Base-by-base conservation (phyloP, 2,888 invertebrate species). In the Hypselothyrea guttata region DNA sequence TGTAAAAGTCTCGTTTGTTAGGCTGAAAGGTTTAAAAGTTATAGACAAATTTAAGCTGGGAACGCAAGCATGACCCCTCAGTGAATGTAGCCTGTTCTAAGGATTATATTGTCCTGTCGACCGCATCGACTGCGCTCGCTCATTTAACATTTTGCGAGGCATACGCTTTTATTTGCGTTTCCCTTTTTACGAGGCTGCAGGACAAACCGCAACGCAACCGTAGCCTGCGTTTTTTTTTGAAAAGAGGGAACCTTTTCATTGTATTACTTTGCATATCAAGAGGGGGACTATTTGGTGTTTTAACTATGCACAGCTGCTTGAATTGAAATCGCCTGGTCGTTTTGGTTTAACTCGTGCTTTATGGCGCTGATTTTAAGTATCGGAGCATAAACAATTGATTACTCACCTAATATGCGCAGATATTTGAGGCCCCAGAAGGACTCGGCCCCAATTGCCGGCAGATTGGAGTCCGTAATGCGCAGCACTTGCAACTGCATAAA, bases 381-480 rank as follows among this genome's bases (percentile, higher is more conserved):
- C 4, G 15, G 9, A 52, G 46, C 61, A 54, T 70, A 81, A 78
- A 74, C 59, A 59, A 68, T 66, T 72, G 68, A 75, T 75, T 71
- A 87, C 88, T 89, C 75, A 90, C 90, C 90, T 79, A 90, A 85
- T 49, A 91, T 82, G 74, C 90, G 90, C 45, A 93, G 88, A 78
- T 92, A 91, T 76, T 91, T 93, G 1, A 95, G 92, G 3, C 95
- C 95, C 95, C 95, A 96, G 87, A 96, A 95, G 1, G 95, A 93
- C 84, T 95, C 94, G 76, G 93, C 92, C 2, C 95, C 95, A 61
- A 96, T 94, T 18, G 94, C 94, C 12, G 94, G 94, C 28, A 96
- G 89, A 84, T 94, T 94, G 0, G 95, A 95, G 72, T 93, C 92
- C 30, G 92, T 92, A 41, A 95, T 94, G 84, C 93, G 93, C 8